Conservation (phyloP, 2,113 vertebrate genomes). For the Pseudorasbora parva region DNA sequence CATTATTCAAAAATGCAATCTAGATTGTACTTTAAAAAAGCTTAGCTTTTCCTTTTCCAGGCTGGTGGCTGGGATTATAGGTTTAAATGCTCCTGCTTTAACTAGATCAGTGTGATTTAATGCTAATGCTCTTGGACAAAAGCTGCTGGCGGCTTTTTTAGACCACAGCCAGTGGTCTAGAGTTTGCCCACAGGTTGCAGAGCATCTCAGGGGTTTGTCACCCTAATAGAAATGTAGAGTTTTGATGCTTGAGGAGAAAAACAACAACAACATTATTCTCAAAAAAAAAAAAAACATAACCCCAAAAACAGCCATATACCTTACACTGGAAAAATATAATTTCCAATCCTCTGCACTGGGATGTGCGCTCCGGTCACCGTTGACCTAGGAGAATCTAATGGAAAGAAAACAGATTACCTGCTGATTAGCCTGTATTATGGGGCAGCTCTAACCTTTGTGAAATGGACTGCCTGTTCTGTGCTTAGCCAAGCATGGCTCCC, state of each 20-base stretch:
- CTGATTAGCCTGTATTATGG: slow-evolving; percentile 69
- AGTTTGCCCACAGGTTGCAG: slow-evolving; percentile 53
- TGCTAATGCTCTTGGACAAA: slow-evolving; percentile 55
- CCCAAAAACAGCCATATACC: not conserved
- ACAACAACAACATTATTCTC: too few species aligned
- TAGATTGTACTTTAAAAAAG: not conserved
- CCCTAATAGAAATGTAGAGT: slow-evolving; percentile 54
- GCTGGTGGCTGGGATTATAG: slow-evolving; percentile 31
- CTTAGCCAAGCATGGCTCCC: slow-evolving; percentile 61
- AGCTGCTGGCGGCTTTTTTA: slow-evolving; percentile 49
- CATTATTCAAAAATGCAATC: slow-evolving; percentile 33
- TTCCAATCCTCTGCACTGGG: slow-evolving; percentile 30
- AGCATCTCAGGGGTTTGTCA: slow-evolving; percentile 41
- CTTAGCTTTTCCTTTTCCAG: not conserved
- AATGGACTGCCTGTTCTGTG: slow-evolving; percentile 65
- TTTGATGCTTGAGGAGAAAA: slow-evolving; percentile 24
- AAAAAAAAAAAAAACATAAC: not conserved
- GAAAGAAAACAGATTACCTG: slow-evolving; percentile 67
- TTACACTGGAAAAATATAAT: slow-evolving; percentile 15
- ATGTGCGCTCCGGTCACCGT: slow-evolving; percentile 52
- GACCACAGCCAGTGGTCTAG: slow-evolving; percentile 47
- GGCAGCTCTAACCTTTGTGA: slow-evolving; percentile 72
- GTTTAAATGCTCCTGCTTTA: slow-evolving; percentile 38
- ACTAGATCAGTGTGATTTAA: slow-evolving; percentile 51
- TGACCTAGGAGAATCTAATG: slow-evolving; percentile 61